These are phyloP conservation scores for Siniperca chuatsi DNA, from an alignment of 2,113 vertebrate genomes.

Conservation along the genomic window DNA sequence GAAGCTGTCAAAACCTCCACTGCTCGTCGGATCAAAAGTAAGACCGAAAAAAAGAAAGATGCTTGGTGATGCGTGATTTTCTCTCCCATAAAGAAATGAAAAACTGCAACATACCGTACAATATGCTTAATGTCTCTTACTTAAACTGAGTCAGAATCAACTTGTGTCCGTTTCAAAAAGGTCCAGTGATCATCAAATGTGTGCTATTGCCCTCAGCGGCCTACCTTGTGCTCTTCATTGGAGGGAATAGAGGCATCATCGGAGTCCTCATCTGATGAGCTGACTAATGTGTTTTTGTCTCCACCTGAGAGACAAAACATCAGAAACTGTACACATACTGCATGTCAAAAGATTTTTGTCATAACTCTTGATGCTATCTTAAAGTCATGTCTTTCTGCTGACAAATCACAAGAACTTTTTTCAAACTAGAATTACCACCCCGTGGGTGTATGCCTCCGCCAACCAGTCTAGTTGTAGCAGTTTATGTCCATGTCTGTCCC, in stretches of 20 bases:
- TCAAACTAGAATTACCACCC: background rate
- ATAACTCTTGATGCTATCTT: background rate
- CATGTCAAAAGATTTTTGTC: background rate
- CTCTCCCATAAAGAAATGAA: background rate
- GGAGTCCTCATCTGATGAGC: conserved; percentile 88
- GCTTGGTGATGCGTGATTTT: background rate
- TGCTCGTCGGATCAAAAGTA: background rate
- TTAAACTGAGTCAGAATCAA: background rate
- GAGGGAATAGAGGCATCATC: conserved; percentile 88
- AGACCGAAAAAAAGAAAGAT: background rate
- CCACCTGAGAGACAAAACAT: conserved; percentile 68
- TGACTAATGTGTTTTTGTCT: conserved; percentile 85
- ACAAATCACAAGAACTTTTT: background rate
- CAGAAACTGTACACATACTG: background rate
- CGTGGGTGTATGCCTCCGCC: no score
- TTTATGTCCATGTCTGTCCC: no score
- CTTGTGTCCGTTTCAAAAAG: background rate
- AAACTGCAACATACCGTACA: background rate
- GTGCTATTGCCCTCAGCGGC: background rate
- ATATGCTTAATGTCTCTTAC: background rate
- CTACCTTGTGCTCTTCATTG: conserved; percentile 94
- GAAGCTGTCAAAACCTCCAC: background rate
- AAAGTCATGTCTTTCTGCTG: background rate
- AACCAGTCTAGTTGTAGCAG: no score
- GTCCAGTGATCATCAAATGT: background rate